A percentile compares a stretch with the other conserved stretches of the same genome.
Evolutionary conservation across 2,113 vertebrate species (phyloP).

Genomic region (Prunella himalayana): DNA sequence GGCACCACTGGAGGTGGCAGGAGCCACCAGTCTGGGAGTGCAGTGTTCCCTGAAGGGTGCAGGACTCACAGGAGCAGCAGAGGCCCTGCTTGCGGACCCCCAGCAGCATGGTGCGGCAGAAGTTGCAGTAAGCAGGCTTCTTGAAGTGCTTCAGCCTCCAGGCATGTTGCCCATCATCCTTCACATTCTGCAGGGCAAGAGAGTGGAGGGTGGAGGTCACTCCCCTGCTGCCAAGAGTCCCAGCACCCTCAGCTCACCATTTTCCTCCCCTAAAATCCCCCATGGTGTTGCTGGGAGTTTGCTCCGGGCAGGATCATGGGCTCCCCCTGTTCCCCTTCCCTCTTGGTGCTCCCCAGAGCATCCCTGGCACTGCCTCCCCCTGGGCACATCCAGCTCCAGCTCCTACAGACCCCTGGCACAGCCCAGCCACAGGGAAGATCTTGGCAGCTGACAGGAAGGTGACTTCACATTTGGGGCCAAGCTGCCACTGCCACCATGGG

Average conservation of each 20-base stretch:
- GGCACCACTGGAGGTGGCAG: neutral
- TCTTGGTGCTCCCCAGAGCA: neutral
- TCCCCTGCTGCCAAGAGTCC: fast-evolving
- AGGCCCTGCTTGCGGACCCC: constrained; percentile 94
- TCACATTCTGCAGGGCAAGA: constrained; percentile 73
- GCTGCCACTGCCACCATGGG: fast-evolving
- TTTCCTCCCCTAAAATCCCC: neutral
- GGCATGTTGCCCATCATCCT: constrained; percentile 88
- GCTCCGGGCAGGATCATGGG: no score
- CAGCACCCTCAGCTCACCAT: neutral
- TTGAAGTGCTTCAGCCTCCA: constrained; percentile 98
- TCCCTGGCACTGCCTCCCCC: fast-evolving
- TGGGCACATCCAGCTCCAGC: fast-evolving
- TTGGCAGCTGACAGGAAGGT: neutral
- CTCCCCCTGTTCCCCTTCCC: neutral
- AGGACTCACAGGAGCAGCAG: constrained; percentile 85
- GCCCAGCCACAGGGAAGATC: no score
- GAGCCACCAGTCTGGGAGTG: fast-evolving
- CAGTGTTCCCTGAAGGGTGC: fast-evolving
- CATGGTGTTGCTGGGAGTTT: fast-evolving
- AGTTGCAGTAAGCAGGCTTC: constrained; percentile 95
- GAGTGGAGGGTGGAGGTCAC: neutral
- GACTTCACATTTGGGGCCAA: neutral
- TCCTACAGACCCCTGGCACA: fast-evolving
- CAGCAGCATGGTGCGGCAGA: constrained; percentile 89